phyloP scores from a whole-genome alignment of 2,888 invertebrate species.

The Megalurothrips usitatus region DNA sequence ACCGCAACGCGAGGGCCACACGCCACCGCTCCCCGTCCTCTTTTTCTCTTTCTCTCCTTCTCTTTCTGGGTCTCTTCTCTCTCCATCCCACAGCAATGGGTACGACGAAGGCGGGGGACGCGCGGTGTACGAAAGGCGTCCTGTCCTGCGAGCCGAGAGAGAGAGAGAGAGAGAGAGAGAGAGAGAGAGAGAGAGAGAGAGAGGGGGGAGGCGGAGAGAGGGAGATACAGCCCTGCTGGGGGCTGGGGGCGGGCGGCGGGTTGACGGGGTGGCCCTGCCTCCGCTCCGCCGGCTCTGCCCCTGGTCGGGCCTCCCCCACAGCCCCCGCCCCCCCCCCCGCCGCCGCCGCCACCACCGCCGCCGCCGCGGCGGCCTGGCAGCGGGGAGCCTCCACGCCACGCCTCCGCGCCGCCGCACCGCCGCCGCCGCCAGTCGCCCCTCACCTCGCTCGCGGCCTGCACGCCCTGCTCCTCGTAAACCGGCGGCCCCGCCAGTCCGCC shows the following conservation, averaged over 20 bases:
- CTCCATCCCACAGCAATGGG: background rate
- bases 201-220: too few species aligned
- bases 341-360: constrained; percentile 5
- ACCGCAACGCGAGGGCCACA: background rate
- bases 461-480: background rate
- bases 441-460: background rate
- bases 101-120: background rate
- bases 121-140: background rate
- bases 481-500: background rate
- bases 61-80: background rate
- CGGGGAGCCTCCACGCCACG: too few species aligned
- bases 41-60: background rate
- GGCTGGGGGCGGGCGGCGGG: background rate
- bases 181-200: too few species aligned
- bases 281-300: background rate
- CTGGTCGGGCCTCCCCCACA: background rate
- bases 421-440: background rate
- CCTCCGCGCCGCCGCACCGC: background rate
- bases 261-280: background rate
- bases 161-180: too few species aligned
- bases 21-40: background rate
- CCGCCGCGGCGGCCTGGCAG: background rate
- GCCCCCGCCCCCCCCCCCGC: background rate
- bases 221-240: too few species aligned
- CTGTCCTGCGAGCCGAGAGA: background rate